Conservation (phyloP, 2,888 invertebrate species). For the Apamea anceps region DNA sequence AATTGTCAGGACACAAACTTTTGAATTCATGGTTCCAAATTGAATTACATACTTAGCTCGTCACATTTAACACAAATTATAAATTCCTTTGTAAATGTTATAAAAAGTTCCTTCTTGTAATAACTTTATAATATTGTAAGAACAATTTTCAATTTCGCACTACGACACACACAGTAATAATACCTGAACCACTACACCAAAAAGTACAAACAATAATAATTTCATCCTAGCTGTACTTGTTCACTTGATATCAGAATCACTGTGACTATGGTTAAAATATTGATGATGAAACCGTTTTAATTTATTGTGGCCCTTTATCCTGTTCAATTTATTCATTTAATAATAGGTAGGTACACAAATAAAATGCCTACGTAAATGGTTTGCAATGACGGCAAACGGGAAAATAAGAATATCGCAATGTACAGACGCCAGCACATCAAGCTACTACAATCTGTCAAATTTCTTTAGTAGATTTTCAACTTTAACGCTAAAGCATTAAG, state of each 20-base stretch:
- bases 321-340: background rate
- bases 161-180: background rate
- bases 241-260: background rate
- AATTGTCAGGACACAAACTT: background rate
- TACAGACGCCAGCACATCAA: no score
- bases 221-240: background rate
- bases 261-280: background rate
- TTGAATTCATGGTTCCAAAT: conserved; percentile 11
- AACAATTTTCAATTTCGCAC: background rate
- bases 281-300: background rate
- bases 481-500: no score
- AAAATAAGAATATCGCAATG: background rate
- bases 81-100: background rate
- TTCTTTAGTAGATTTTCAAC: no score
- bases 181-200: no score
- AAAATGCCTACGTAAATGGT: background rate
- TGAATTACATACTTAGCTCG: background rate
- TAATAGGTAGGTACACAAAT: background rate
- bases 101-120: no score
- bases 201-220: background rate
- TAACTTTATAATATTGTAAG: background rate
- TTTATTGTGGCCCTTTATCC: conserved; percentile 5
- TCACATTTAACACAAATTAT: background rate
- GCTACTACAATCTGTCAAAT: no score
- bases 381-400: background rate